Evolutionary conservation across 2,888 invertebrate genomes (phyloP).

Genomic region (Cremastinae sp.): DNA sequence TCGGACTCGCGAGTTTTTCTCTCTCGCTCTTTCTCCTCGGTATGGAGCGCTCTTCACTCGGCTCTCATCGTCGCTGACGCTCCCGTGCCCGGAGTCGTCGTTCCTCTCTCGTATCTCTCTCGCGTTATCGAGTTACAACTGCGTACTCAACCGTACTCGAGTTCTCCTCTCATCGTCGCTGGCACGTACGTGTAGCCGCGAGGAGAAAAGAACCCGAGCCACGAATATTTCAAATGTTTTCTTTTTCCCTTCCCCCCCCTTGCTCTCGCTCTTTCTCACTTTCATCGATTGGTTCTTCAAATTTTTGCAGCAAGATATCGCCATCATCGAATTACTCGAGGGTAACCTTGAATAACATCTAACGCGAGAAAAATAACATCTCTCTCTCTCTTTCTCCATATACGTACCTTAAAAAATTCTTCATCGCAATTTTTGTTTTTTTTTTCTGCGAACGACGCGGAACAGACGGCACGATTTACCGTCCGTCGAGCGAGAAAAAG

Average conservation of each 20-base stretch:
- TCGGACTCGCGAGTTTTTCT: no score
- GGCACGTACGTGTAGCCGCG: background rate
- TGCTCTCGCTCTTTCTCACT: no score
- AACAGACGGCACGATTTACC: conserved; percentile 27
- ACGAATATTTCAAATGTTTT: conserved; percentile 32
- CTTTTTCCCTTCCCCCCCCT: no score
- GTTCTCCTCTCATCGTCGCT: conserved; percentile 31
- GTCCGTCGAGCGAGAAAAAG: conserved; percentile 18
- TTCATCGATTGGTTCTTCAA: conserved; percentile 17
- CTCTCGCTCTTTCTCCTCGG: no score
- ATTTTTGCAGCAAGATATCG: background rate
- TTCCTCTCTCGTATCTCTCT: conserved; percentile 52
- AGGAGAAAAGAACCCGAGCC: conserved; percentile 6
- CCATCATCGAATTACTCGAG: no score
- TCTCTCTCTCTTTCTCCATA: no score
- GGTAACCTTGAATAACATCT: no score
- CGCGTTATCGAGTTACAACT: conserved; percentile 60
- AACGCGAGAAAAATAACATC: no score
- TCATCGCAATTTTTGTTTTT: background rate
- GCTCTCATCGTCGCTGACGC: conserved; percentile 52
- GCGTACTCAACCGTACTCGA: conserved; percentile 56
- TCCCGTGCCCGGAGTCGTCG: conserved; percentile 37
- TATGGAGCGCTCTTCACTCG: conserved; percentile 56
- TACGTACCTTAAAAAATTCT: background rate
- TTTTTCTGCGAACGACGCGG: conserved; percentile 2